Percentiles rank a stretch among this genome's conserved stretches.
Conservation (phyloP, 2,113 vertebrate species). For the Eira barbara region DNA sequence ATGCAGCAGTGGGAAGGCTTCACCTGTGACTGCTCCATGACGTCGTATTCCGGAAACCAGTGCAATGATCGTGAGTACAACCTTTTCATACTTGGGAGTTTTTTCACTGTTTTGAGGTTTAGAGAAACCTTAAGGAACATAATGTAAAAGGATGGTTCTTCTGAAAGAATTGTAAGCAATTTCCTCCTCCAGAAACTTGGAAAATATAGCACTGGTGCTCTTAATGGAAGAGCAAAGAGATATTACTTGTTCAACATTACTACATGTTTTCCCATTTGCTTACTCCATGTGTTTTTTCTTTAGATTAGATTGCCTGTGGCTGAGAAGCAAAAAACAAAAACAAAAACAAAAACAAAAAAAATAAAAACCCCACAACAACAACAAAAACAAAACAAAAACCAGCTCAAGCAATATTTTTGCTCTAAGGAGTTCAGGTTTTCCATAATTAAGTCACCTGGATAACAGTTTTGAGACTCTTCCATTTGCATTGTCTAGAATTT, state of each 20-base stretch:
- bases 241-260: background rate
- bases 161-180: background rate
- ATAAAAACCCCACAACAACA: no score
- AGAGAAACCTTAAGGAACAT: background rate
- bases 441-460: background rate
- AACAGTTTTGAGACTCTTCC: background rate
- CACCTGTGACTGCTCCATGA: conserved; percentile 98
- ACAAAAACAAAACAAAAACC: no score
- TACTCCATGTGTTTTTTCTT: background rate
- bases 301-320: background rate
- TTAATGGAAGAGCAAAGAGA: background rate
- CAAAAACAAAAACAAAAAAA: no score
- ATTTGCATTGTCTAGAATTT: background rate
- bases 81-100: background rate
- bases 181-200: background rate
- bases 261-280: background rate
- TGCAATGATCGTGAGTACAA: conserved; percentile 97
- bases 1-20: conserved; percentile 99
- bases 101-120: background rate
- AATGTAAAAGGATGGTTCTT: background rate
- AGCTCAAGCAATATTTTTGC: background rate
- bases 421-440: background rate
- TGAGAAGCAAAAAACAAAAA: background rate
- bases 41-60: conserved; percentile 94
- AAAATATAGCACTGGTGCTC: background rate